Evolutionary conservation across 23 tunicate species (phyloP).

Genomic region (Trididemnum clinides): DNA sequence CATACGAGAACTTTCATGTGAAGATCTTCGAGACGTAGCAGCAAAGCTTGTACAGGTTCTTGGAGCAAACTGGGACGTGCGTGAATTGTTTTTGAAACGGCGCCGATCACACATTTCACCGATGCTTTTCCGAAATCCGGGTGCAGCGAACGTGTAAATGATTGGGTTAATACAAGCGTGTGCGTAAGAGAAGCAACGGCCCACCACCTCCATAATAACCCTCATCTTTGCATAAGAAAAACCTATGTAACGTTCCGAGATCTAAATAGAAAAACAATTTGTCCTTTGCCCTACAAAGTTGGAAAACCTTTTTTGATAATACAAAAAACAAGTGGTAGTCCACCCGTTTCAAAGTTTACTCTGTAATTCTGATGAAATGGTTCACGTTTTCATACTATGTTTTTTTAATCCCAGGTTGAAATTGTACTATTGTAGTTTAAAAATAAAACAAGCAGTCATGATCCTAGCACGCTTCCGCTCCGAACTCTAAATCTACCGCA

Average conservation of each 20-base stretch:
- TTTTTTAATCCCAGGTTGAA: too few relatives aligned
- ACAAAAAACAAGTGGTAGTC: too few relatives aligned
- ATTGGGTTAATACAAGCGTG: slow-evolving; percentile 80
- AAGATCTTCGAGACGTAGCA: not conserved
- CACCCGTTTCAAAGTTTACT: too few relatives aligned
- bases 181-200: slow-evolving; percentile 63
- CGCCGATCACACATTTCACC: not conserved
- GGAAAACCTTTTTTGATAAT: too few relatives aligned
- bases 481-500: too few relatives aligned
- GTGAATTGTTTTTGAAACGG: not conserved
- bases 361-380: too few relatives aligned
- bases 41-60: not conserved
- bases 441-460: too few relatives aligned
- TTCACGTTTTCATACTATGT: too few relatives aligned
- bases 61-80: not conserved
- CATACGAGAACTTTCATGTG: slow-evolving; percentile 10
- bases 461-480: too few relatives aligned
- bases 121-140: slow-evolving; percentile 53
- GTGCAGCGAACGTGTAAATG: slow-evolving; percentile 82
- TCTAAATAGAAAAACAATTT: not conserved
- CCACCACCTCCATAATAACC: not conserved
- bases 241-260: not conserved
- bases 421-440: too few relatives aligned
- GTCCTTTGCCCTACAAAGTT: not conserved
- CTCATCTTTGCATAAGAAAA: not conserved